Percentiles rank a stretch among this genome's conserved stretches.
phyloP scores from a whole-genome alignment of 2,797 vertebrate genomes.

The Hipposideros larvatus region DNA sequence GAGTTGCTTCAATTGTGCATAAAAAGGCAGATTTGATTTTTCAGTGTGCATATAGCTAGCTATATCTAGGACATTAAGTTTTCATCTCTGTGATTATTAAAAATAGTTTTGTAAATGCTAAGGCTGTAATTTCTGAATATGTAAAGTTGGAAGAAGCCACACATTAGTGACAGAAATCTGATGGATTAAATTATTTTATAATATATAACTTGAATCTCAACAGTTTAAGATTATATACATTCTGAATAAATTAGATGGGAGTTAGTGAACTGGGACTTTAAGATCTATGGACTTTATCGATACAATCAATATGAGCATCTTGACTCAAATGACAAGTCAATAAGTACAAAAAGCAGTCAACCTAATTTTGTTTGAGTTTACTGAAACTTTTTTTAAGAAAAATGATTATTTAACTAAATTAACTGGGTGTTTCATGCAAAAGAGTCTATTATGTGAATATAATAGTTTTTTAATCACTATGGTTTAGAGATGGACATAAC shows the following conservation, averaged over 20 bases:
- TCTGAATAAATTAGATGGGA: not conserved
- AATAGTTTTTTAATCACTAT: not conserved
- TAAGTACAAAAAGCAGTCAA: not conserved
- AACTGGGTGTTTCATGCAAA: not conserved
- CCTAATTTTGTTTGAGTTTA: conserved; percentile 10
- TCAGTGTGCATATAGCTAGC: not conserved
- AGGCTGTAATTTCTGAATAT: not conserved
- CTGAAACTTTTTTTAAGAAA: not conserved
- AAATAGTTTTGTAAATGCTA: not conserved
- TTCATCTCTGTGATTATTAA: conserved; percentile 6
- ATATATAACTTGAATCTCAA: conserved; percentile 7
- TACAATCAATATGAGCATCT: not conserved
- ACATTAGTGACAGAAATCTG: conserved; percentile 35
- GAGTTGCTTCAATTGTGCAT: not conserved
- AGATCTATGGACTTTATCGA: not conserved
- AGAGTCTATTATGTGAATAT: not conserved
- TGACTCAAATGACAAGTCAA: not conserved
- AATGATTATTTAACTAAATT: not conserved
- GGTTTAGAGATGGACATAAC: not conserved
- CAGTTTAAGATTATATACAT: not conserved
- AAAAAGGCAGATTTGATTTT: not conserved
- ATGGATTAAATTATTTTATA: not conserved
- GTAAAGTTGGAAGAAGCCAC: not conserved
- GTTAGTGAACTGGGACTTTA: not conserved
- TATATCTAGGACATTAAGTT: not conserved